phyloP scores from a whole-genome alignment of 2,888 invertebrate genomes.

The Exephanes ischioxanthus region DNA sequence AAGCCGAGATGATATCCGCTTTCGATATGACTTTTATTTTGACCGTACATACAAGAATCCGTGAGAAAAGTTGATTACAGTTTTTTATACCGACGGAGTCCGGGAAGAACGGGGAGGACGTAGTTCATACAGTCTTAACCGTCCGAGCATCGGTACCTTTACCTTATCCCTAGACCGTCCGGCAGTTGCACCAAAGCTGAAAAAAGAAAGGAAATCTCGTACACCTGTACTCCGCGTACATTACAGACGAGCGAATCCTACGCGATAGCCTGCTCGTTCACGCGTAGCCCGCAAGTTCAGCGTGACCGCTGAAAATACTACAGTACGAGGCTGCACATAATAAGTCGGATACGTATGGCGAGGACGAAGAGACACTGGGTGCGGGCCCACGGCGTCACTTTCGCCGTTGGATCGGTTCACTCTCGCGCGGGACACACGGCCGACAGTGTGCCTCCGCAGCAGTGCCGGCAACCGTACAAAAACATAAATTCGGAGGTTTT shows the following conservation, averaged over 20 bases:
- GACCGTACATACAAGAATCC: too few species aligned
- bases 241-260: background rate
- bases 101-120: too few species aligned
- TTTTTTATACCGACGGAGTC: too few species aligned
- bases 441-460: conserved; percentile 41
- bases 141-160: too few species aligned
- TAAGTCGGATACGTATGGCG: conserved; percentile 7
- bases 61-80: too few species aligned
- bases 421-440: conserved; percentile 60
- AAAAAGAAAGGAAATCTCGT: background rate
- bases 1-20: too few species aligned
- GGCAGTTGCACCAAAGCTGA: background rate
- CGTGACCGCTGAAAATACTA: conserved; percentile 5
- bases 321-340: background rate
- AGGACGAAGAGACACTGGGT: conserved; percentile 40
- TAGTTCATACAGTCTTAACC: too few species aligned
- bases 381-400: conserved; percentile 66
- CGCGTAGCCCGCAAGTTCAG: background rate
- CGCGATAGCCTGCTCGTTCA: background rate
- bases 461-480: background rate
- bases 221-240: background rate
- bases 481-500: background rate
- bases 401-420: conserved; percentile 66
- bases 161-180: too few species aligned
- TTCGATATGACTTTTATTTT: too few species aligned